Evolutionary conservation across 2,888 invertebrate species (phyloP), one percentile per base, ranked within the genome.

Genomic region (Laothoe populi): DNA sequence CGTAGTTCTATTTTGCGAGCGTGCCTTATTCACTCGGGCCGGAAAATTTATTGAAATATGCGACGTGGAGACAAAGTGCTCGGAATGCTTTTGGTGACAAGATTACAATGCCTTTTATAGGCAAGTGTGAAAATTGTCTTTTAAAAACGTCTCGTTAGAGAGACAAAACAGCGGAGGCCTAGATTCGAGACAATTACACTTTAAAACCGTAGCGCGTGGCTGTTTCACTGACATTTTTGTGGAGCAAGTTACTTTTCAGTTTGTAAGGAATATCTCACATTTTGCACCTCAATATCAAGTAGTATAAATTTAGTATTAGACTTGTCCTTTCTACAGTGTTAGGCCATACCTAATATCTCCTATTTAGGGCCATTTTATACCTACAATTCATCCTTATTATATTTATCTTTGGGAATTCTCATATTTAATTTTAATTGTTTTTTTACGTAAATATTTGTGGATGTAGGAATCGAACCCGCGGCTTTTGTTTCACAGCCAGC

Each of bases 151-250:
- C 35, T 53, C 31, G 19, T 49, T 16, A 31, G 35, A 53, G 53
- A 53, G 35, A 53, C 53, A 53, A 53, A 53, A 53, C 53, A 53
- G 53, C 53, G 35, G 53, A 53, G 53, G 19, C 53, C 53, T 53
- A 53, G 53, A 53, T 53, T 35, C 53, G 19, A 53, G 35, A 53
- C 53, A 53, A 53, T 53, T 53, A 53, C 53, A 53, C 53, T 53
- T 35, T 35, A 19, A 16, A 53, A 53, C 35, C 35, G 31, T 19
- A 10, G 44, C 44, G 5, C 19, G 53, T 10, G 53, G 35, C 31
- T 19, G 49, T 53, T 53, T 53, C 19, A 19, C 31, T 35, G 31
- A 31, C 53, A 53, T 19, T 19, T 53, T 35, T 53, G 16, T 53
- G 53, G 31, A 21, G 35, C 35, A 49, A 16, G 35, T 4, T 53